These are phyloP conservation scores for Orthosia gracilis DNA, from an alignment of 2,888 invertebrate genomes.

Conservation along the genomic window DNA sequence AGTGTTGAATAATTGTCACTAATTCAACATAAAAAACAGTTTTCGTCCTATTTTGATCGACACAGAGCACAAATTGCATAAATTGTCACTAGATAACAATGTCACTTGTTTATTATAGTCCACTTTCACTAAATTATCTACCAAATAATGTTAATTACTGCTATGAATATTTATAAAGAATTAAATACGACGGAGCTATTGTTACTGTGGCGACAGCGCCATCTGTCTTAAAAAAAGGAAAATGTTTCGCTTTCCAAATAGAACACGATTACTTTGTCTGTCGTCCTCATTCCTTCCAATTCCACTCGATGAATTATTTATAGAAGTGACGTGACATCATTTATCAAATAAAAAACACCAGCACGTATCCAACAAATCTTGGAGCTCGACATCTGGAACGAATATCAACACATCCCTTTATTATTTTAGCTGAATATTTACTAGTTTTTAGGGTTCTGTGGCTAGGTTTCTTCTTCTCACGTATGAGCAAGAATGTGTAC, in stretches of 20 bases:
- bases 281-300: not conserved
- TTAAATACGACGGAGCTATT: too few relatives aligned
- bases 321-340: slow-evolving; percentile 15
- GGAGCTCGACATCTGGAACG: slow-evolving; percentile 33
- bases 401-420: slow-evolving; percentile 43
- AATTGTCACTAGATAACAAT: too few relatives aligned
- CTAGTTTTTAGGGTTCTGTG: slow-evolving; percentile 23
- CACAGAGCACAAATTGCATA: too few relatives aligned
- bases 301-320: slow-evolving; percentile 14
- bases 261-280: not conserved
- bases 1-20: too few relatives aligned
- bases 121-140: too few relatives aligned
- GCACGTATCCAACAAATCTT: slow-evolving; percentile 29
- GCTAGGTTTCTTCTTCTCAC: not conserved
- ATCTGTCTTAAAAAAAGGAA: not conserved
- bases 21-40: too few relatives aligned
- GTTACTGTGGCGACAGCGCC: too few relatives aligned
- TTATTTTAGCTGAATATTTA: slow-evolving; percentile 41
- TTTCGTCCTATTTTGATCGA: too few relatives aligned
- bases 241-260: not conserved
- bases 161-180: too few relatives aligned
- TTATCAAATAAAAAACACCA: slow-evolving; percentile 13
- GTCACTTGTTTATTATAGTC: too few relatives aligned
- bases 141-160: too few relatives aligned
- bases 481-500: too few relatives aligned